Percentiles rank a stretch among this genome's conserved stretches.
Evolutionary conservation across 2,888 invertebrate species (phyloP).

Genomic region (Drosophila colorata): DNA sequence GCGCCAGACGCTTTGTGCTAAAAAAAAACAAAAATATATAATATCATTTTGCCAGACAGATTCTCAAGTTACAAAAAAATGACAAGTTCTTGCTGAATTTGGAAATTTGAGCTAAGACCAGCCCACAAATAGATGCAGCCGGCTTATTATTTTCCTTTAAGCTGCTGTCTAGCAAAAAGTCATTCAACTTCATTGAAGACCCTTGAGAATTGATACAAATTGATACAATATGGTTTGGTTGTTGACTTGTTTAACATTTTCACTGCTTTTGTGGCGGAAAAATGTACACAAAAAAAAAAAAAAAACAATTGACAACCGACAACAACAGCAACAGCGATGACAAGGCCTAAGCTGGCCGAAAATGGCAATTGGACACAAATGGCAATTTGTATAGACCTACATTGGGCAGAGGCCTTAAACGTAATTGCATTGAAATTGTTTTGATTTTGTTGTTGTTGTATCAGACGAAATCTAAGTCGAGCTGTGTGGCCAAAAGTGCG

Average conservation of each 20-base stretch:
- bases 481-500: conserved; percentile 40
- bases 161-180: conserved; percentile 23
- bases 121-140: background rate
- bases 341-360: conserved; percentile 64
- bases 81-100: conserved; percentile 7
- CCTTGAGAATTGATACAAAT: conserved; percentile 75
- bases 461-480: conserved; percentile 27
- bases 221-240: conserved; percentile 46
- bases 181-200: conserved; percentile 62
- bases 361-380: conserved; percentile 68
- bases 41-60: conserved; percentile 7
- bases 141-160: background rate
- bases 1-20: too few relatives aligned
- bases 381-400: conserved; percentile 69
- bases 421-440: conserved; percentile 54
- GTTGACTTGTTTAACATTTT: conserved; percentile 58
- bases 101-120: conserved; percentile 31
- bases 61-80: background rate
- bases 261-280: conserved; percentile 28
- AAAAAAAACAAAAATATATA: background rate
- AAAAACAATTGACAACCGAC: background rate
- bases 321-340: conserved; percentile 23
- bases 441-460: conserved; percentile 9
- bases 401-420: conserved; percentile 61
- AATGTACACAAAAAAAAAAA: conserved; percentile 12